These are phyloP conservation scores for Eurypyga helias DNA, from an alignment of 2,113 vertebrate species.

Conservation along the genomic window DNA sequence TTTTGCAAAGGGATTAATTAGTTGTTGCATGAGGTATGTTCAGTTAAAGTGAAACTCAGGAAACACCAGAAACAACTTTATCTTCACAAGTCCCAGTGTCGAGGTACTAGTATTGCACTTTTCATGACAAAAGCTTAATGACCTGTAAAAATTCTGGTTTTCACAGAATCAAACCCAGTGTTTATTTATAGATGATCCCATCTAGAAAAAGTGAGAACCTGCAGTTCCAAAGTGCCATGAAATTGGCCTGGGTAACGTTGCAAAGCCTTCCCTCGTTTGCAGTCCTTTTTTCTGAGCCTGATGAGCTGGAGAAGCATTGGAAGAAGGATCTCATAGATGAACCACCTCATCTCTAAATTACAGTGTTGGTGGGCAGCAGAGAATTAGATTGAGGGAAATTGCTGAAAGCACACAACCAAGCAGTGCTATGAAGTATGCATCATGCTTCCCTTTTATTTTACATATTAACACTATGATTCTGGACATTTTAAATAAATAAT, in stretches of 20 bases:
- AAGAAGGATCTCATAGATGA: neutral
- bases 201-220: neutral
- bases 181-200: neutral
- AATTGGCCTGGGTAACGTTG: neutral
- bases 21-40: neutral
- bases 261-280: neutral
- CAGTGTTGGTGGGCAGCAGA: neutral
- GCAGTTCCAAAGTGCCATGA: neutral
- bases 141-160: neutral
- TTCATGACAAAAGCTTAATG: neutral
- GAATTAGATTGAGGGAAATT: neutral
- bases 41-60: neutral
- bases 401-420: neutral
- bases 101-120: accelerated
- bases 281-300: neutral
- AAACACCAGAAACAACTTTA: neutral
- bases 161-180: neutral
- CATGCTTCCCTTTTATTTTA: neutral
- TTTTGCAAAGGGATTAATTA: neutral
- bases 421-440: neutral
- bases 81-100: neutral
- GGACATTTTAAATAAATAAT: neutral
- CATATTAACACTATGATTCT: neutral
- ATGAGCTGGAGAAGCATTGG: neutral
- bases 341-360: neutral